Base-by-base conservation (phyloP, 1,140 invertebrate genomes). In the Pomacea maculata region DNA sequence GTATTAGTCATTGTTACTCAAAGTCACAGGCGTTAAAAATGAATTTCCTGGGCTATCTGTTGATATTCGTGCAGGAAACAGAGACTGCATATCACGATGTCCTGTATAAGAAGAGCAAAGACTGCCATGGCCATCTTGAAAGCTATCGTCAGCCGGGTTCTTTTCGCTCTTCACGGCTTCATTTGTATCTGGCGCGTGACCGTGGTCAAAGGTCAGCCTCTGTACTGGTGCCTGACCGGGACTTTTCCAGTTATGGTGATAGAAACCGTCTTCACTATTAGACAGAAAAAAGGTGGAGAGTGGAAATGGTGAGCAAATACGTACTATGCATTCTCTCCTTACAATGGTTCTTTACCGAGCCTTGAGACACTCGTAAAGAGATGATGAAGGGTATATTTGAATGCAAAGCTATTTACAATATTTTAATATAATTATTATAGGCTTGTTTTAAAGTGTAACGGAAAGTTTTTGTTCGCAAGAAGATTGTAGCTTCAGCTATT, bases 281-380 rank as follows among this genome's bases (percentile, higher is more conserved):
- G 82, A n/a, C 85, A 84, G 78, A 90, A 91, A 75, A 83, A 85
- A 61, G 89, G 89, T 0, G 85, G 90, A 14, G 90, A 91, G 80
- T 91, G 90, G 90, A 91, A 91, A 86, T 91, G 90, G 90, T 91
- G 76, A 86, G 88, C 81, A 77, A 7, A 15, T 75, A 55, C 2
- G 34, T 45, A 67, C 25, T 19, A 19, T 79, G 11, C n/a, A 21
- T 65, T 78, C 34, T 45, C 34, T 2, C 34, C 34, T 45, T 45
- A 45, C 34, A 45, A 45, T 45, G 6, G 2, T 45, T 45, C 34
- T 4, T 1, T 45, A 45, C 6, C 3, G 34, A 4, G 34, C 34
- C 34, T 45, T 45, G 2, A 45, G 34, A 45, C 1, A 6, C 6
- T 45, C 34, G 34, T 45, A 45, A 0, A 45, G 34, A 45, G 34